Evolutionary conservation across 2,113 vertebrate species (phyloP).

Genomic region (Melanostigma gelatinosum): DNA sequence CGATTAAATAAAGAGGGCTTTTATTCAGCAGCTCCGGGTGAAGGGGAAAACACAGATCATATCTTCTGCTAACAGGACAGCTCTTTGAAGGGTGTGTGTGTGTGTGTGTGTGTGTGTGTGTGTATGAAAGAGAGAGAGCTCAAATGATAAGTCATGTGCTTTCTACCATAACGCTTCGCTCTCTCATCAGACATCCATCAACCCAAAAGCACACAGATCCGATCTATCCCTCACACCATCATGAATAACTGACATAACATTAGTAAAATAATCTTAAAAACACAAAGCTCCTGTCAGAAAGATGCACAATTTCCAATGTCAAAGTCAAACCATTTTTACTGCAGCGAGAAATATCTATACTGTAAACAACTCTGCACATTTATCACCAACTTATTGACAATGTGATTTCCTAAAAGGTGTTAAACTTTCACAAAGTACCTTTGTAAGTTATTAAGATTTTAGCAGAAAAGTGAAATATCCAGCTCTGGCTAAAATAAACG

Average conservation of each 20-base stretch:
- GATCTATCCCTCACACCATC: constrained; percentile 33
- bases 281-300: not conserved
- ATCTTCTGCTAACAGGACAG: constrained; percentile 64
- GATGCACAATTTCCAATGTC: not conserved
- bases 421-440: constrained; percentile 6
- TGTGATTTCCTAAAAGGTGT: not conserved
- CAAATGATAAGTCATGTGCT: constrained; percentile 50
- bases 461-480: not conserved
- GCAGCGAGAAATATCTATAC: not conserved
- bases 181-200: constrained; percentile 46
- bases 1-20: constrained; percentile 57
- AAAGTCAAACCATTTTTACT: not conserved
- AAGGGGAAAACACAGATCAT: constrained; percentile 55
- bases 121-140: constrained; percentile 18
- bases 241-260: constrained; percentile 14
- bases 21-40: constrained; percentile 57
- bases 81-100: constrained; percentile 34
- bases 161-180: constrained; percentile 27
- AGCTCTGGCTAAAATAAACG: constrained; percentile 15
- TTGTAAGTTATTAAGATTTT: not conserved
- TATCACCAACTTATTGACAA: not conserved
- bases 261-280: constrained; percentile 2
- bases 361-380: not conserved
- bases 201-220: constrained; percentile 33
- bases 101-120: constrained; percentile 4